Percentiles rank a stretch among this genome's conserved stretches.
These are phyloP conservation scores for Allolobophora icterica DNA, from an alignment of 2,888 invertebrate species.

Conservation along the genomic window DNA sequence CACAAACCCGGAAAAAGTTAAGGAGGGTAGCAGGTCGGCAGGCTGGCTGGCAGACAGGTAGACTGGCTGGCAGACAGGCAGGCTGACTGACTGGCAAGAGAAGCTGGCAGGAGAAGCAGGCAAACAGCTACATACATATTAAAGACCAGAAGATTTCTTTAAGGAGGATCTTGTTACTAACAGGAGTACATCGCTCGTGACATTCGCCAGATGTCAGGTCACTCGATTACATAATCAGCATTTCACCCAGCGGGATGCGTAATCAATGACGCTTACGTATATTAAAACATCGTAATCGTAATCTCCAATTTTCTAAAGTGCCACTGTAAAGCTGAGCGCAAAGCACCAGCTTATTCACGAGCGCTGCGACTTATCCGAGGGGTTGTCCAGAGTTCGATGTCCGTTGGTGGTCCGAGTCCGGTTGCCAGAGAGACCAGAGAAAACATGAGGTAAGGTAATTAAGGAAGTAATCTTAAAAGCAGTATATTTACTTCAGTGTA, in stretches of 20 bases:
- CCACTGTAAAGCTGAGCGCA: too few relatives aligned
- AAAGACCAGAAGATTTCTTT: too few relatives aligned
- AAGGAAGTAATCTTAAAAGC: not conserved
- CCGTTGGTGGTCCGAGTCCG: too few relatives aligned
- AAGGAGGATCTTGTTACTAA: not conserved
- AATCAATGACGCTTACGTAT: not conserved
- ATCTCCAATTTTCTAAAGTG: too few relatives aligned
- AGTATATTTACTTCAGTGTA: too few relatives aligned
- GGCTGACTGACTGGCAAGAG: not conserved
- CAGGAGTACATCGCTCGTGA: not conserved
- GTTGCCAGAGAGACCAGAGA: too few relatives aligned
- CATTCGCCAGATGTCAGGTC: constrained; percentile 12
- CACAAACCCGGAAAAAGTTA: not conserved
- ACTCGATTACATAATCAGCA: not conserved
- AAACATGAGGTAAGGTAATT: not conserved
- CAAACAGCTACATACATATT: not conserved
- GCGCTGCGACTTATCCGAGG: too few relatives aligned
- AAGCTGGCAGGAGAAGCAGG: not conserved
- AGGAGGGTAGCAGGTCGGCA: not conserved
- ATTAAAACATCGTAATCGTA: not conserved
- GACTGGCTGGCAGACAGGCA: not conserved
- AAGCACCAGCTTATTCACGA: too few relatives aligned
- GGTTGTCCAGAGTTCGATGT: too few relatives aligned
- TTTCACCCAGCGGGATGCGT: not conserved
- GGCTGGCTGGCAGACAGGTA: not conserved